These are phyloP conservation scores for Pyrgilauda ruficollis DNA, from an alignment of 2,113 vertebrate species.

Conservation along the genomic window DNA sequence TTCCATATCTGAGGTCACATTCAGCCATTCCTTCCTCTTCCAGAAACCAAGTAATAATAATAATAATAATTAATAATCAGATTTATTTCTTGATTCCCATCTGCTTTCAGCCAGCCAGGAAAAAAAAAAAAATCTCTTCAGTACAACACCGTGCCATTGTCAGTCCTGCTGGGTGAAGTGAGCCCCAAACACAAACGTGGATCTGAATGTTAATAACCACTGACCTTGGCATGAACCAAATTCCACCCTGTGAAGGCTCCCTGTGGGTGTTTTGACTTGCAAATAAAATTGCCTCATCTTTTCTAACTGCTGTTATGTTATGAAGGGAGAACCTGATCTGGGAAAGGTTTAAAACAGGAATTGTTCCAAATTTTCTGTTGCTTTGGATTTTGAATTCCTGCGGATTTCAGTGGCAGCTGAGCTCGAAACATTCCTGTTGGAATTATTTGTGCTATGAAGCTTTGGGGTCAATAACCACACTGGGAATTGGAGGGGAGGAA, in stretches of 20 bases:
- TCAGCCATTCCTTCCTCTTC: background rate
- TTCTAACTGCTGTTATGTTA: accelerated
- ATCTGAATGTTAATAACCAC: background rate
- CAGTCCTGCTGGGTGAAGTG: background rate
- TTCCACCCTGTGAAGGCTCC: background rate
- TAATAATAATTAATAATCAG: background rate
- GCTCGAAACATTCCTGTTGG: accelerated
- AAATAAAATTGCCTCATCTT: background rate
- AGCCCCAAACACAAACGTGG: background rate
- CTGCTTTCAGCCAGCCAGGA: background rate
- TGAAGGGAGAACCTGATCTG: too few relatives aligned
- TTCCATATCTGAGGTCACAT: background rate
- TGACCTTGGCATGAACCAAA: background rate
- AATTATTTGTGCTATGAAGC: background rate
- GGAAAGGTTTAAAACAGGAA: background rate
- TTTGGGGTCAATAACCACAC: accelerated
- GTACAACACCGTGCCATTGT: accelerated
- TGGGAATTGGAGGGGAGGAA: background rate
- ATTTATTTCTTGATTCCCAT: background rate
- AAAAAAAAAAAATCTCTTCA: too few relatives aligned
- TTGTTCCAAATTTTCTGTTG: background rate
- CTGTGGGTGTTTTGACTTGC: background rate
- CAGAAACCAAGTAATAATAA: background rate
- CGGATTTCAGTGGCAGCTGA: background rate
- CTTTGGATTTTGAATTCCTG: background rate